Evolutionary conservation across 1,140 invertebrate species (phyloP), one percentile per base, ranked within the genome.

Genomic region (Cotesia glomerata): DNA sequence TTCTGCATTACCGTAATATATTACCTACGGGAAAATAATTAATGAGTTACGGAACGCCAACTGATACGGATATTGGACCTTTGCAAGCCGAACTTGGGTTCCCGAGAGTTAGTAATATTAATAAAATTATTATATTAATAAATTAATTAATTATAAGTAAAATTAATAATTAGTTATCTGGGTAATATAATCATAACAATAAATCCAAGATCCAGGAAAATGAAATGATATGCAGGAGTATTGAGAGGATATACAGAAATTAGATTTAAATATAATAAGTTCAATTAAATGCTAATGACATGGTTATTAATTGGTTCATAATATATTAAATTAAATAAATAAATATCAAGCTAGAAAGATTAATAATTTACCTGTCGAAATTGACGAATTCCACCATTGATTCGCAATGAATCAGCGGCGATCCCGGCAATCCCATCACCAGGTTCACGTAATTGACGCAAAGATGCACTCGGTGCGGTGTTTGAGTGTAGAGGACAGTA

Each of bases 351-450:
- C 39, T 45, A 58, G 8, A 5, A 58, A 14, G 4, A 8, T 26
- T 8, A 18, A 58, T 18, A 58, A 9, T 58, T 58, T 91, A 96
- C 95, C 93, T 98, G 96, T 88, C 96, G 96, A 87, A 98, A 98
- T 79, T 96, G 96, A 77, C 96, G 90, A 88, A 98, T 95, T 73
- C 96, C 97, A 63, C 97, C 97, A 88, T 98, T 98, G 87, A 98
- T 96, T 74, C 97, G 90, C 78, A 98, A 90, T 39, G 96, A 98
- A 87, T 98, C 97, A n/a, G 96, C 96, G 1, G 97, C 97, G 80
- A 99, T 98, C 79, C 95, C 95, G n/a, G 95, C 95, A 71, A 97
- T 96, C 64, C 95, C 95, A 82, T 96, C 94, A 45, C 91, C 91
- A 18, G 92, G 91, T 87, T 95, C 94, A 62, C 94, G 89, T 18